Conservation (phyloP, 1,140 invertebrate species). For the Epicauta chinensis region DNA sequence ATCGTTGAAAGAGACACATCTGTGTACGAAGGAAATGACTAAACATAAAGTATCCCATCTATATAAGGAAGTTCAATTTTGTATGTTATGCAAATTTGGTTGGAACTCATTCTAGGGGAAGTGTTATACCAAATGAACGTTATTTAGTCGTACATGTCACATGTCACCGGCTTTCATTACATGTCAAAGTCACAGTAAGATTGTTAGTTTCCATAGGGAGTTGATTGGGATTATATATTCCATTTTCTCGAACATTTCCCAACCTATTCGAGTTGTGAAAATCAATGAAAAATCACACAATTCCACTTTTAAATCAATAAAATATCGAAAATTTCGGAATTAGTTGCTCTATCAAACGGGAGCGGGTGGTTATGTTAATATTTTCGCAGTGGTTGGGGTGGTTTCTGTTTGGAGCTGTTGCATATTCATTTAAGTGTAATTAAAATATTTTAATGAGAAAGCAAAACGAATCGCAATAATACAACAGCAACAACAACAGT, state of each 20-base stretch:
- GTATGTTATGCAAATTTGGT: constrained; percentile 16
- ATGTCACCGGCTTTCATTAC: constrained; percentile 27
- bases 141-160: constrained; percentile 28
- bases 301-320: no score
- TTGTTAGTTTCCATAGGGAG: constrained; percentile 18
- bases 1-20: constrained; percentile 4
- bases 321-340: no score
- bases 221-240: constrained; percentile 15
- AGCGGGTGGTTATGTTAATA: constrained; percentile 8
- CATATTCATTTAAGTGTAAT: constrained; percentile 35
- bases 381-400: constrained; percentile 7
- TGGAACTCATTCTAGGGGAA: constrained; percentile 5
- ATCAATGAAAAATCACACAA: no score
- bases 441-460: constrained; percentile 37
- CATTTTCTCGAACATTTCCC: not conserved
- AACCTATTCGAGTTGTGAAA: no score
- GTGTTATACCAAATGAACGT: constrained; percentile 19
- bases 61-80: constrained; percentile 5
- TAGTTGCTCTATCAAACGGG: not conserved
- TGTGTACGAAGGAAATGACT: constrained; percentile 3
- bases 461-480: constrained; percentile 22
- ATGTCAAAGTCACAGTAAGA: constrained; percentile 23
- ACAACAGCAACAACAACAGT: no score
- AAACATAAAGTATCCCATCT: constrained; percentile 7
- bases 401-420: constrained; percentile 20